Base-by-base conservation (phyloP, 2,797 vertebrate genomes). In the Neosilurus mollespiculum region DNA sequence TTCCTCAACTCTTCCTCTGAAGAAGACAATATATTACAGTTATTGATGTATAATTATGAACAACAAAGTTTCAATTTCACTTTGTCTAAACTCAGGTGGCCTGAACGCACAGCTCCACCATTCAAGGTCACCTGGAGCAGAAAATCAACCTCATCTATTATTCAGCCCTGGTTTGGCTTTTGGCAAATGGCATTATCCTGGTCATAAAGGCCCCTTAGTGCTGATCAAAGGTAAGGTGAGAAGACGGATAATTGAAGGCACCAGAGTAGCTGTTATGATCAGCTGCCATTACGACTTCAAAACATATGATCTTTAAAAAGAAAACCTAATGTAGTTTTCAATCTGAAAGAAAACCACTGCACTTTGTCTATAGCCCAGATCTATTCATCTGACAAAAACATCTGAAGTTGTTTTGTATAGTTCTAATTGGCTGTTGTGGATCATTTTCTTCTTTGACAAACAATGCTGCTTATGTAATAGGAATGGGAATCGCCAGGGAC, bases 1-100 rank as follows among this genome's bases (percentile, higher is more conserved):
- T 98, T 99, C 91, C 93, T 94, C 86, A 99, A 94, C 90, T 99
- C 98, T 89, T 99, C 98, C 94, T 99, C 98, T 99, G 93, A 80
- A 66, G 16, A 24, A 58, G 56, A 76, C 24, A 85, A 43, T 43
- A 43, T 6, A 2, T 43, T 43, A 43, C 6, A 43, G 37, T n/a
- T n/a, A n/a, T 6, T 43, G 37, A 43, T 43, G 37, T 43, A 43
- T 43, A 43, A 43, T 43, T 43, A 43, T 43, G 72, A 72, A 49
- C 20, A 78, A 70, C n/a, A 78, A 9, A 12, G 49, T 30, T 15
- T 75, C 16, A 18, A 4, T 59, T 76, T 14, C 26, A 76, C 18
- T 76, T 22, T 34, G 18, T 59, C 54, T 59, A 30, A 58, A 58
- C 54, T 58, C 16, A 34, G 24, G 73, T 22, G 26, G 15, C 56